Conservation (phyloP, 1,140 invertebrate genomes). For the Ceratitis capitata region DNA sequence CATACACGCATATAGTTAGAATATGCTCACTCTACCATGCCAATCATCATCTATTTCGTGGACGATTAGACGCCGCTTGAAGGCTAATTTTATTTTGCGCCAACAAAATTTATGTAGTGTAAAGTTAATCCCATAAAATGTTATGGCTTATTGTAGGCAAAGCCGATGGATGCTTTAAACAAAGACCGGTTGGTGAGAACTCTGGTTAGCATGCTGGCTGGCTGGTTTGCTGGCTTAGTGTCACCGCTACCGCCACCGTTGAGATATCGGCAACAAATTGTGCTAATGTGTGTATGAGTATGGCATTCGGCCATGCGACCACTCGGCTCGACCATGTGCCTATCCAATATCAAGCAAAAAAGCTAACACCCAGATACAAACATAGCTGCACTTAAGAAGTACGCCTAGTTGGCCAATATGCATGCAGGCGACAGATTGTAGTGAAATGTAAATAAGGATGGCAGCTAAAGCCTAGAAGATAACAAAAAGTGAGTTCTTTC, state of each 20-base stretch:
- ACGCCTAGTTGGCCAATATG: background rate
- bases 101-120: conserved; percentile 46
- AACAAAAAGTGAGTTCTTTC: too few relatives aligned
- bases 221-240: background rate
- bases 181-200: background rate
- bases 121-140: conserved; percentile 45
- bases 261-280: conserved; percentile 10
- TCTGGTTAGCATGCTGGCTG: background rate
- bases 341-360: background rate
- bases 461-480: background rate
- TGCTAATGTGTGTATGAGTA: conserved; percentile 17
- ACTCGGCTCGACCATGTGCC: background rate
- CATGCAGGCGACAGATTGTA: background rate
- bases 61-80: conserved; percentile 45
- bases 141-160: conserved; percentile 38
- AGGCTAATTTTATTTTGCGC: conserved; percentile 44
- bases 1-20: background rate
- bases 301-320: background rate
- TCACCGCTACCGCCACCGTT: background rate
- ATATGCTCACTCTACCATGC: background rate
- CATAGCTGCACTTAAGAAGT: background rate
- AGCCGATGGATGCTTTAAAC: background rate
- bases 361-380: too few relatives aligned
- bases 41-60: conserved; percentile 44
- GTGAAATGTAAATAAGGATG: background rate